Conservation (phyloP, 1,140 invertebrate genomes). For the Zaprionus ornatus region DNA sequence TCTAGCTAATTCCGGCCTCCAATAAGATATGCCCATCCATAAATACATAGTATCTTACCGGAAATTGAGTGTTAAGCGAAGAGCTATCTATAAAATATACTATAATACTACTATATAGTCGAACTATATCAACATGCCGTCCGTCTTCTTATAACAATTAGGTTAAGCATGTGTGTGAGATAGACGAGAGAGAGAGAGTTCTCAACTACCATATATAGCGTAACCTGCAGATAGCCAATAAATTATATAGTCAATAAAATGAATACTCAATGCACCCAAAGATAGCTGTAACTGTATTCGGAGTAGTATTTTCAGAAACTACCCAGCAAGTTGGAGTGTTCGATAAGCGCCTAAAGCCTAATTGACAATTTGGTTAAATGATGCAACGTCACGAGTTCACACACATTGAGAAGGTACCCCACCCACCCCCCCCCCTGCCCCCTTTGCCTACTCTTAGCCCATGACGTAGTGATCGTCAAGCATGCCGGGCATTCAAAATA, state of each 20-base stretch:
- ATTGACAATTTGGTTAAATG: slow-evolving; percentile 31
- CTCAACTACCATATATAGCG: background rate
- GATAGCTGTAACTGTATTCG: background rate
- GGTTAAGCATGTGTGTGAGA: slow-evolving; percentile 7
- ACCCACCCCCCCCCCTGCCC: too few species aligned
- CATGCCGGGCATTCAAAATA: slow-evolving; percentile 44
- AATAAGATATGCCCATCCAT: background rate
- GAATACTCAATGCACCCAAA: background rate
- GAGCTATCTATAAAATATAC: background rate
- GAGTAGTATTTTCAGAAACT: background rate
- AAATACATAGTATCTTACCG: background rate
- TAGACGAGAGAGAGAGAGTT: slow-evolving; percentile 4
- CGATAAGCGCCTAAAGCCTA: slow-evolving; percentile 26
- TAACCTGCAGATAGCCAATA: background rate
- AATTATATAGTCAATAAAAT: background rate
- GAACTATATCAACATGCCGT: background rate
- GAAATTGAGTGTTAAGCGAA: slow-evolving; percentile 10
- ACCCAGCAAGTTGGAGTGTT: background rate
- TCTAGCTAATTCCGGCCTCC: background rate
- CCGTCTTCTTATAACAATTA: background rate
- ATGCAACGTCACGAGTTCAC: background rate
- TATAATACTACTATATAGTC: slow-evolving; percentile 1
- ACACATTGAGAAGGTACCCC: background rate
- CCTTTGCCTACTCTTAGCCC: background rate
- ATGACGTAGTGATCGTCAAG: slow-evolving; percentile 24